Evolutionary conservation across 2,113 vertebrate species (phyloP), one percentile per base, ranked within the genome.

Genomic region (Apus apus): DNA sequence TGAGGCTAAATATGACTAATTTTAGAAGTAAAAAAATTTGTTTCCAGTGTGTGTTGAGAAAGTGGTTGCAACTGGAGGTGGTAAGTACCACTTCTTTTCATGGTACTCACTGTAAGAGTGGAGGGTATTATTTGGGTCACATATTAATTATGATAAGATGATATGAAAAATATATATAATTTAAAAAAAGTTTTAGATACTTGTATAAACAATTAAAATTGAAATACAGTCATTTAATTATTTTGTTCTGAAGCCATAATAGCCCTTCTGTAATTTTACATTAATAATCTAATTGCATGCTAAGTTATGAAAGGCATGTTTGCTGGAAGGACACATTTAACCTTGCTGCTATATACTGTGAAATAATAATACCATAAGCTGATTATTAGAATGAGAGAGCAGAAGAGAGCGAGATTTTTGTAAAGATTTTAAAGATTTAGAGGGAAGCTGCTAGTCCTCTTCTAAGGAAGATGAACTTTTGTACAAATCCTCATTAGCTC

Each of bases 1-100:
- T 97, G 87, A 84, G 87, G 79, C 45, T 90, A 97, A 98, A 97
- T 91, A 93, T 26, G 81, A 78, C 81, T 94, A 95, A 95, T 95
- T 94, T 97, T 89, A 85, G 78, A 86, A 94, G 30, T 3, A 96
- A 70, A 90, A 40, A 84, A 62, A 77, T 81, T 93, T 89, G 43
- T 85, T 94, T 80, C 43, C 89, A 94, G 46, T 77, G 32, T 66
- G 9, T 75, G 92, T 70, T 76, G 46, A 96, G 56, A 65, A 96
- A 89, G 15, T 22, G 3, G 70, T 81, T 88, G 21, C 36, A 92
- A 48, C 10, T 77, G 71, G 72, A 95, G 62, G 53, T 65, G 23
- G 12, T 32, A 51, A 16, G 12, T 87, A 90, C 20, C 18, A 29
- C 43, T 96, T 54, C 10, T 89, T 68, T 83, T 54, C 54, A 19